Conservation (phyloP, 2,797 vertebrate species). For the Paguma larvata region DNA sequence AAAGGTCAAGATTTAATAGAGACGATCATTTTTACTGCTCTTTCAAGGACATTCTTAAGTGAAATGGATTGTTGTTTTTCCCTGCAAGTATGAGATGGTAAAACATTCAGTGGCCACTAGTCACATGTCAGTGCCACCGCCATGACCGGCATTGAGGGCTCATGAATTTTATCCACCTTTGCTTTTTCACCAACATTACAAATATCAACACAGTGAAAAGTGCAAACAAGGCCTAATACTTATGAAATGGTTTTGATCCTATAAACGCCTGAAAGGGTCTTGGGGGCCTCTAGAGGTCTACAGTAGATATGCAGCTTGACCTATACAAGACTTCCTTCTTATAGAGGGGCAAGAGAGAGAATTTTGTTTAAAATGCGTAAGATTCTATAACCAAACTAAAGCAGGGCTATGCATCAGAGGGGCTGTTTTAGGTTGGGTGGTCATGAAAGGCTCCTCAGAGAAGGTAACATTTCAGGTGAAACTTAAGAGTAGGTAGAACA, state of each 20-base stretch:
- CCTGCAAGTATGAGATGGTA: not conserved
- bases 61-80: not conserved
- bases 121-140: not conserved
- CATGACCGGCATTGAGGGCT: not conserved
- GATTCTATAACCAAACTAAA: not conserved
- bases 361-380: fast-evolving
- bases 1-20: not conserved
- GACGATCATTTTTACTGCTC: not conserved
- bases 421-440: not conserved
- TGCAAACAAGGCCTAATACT: not conserved
- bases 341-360: not conserved
- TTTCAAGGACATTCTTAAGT: not conserved
- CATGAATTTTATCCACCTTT: not conserved
- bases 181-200: not conserved
- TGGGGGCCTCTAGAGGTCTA: not conserved
- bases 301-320: not conserved
- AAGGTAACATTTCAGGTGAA: not conserved
- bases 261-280: not conserved
- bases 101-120: not conserved
- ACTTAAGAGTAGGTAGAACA: not conserved
- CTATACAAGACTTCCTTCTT: not conserved
- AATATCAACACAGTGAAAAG: not conserved
- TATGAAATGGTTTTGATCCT: not conserved
- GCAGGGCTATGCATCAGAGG: not conserved
- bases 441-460: not conserved